A percentile compares a stretch with the other conserved stretches of the same genome.
Conservation (phyloP, 2,113 vertebrate genomes). For the Burhinus oedicnemus region DNA sequence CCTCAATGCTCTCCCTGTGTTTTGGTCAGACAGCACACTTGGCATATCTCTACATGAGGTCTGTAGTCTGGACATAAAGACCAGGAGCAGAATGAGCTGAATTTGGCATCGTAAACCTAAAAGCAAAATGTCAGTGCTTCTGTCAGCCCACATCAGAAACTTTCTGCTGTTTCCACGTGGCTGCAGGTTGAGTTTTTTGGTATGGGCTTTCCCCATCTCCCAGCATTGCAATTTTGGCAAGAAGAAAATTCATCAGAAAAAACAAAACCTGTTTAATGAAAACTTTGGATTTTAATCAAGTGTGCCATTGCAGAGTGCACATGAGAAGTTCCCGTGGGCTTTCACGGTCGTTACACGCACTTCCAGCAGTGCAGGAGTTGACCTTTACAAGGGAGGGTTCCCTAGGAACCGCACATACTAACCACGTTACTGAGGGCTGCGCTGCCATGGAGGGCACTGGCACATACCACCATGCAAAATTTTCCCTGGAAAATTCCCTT, state of each 20-base stretch:
- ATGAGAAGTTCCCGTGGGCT: background rate
- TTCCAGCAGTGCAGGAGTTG: background rate
- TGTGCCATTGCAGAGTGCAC: background rate
- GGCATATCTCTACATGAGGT: background rate
- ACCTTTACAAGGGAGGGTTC: constrained; percentile 7
- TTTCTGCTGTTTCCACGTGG: background rate
- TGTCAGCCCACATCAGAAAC: background rate
- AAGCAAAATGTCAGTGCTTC: constrained; percentile 1
- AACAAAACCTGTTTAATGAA: background rate
- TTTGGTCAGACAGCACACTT: background rate
- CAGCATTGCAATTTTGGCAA: background rate
- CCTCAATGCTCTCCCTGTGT: background rate
- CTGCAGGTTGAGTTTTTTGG: background rate
- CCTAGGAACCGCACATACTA: background rate
- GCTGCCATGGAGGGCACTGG: background rate
- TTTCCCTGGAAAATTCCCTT: background rate
- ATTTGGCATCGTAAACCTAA: background rate
- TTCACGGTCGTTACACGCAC: rapidly evolving
- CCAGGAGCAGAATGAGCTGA: background rate
- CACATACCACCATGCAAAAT: rapidly evolving
- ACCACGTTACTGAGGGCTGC: background rate
- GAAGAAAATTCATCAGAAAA: background rate
- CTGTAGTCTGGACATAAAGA: background rate
- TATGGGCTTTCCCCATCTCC: background rate
- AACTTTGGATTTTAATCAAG: background rate